A percentile compares a stretch with the other conserved stretches of the same genome.
These are phyloP conservation scores for Phocoena phocoena DNA, from an alignment of 2,113 vertebrate genomes.

Conservation along the genomic window DNA sequence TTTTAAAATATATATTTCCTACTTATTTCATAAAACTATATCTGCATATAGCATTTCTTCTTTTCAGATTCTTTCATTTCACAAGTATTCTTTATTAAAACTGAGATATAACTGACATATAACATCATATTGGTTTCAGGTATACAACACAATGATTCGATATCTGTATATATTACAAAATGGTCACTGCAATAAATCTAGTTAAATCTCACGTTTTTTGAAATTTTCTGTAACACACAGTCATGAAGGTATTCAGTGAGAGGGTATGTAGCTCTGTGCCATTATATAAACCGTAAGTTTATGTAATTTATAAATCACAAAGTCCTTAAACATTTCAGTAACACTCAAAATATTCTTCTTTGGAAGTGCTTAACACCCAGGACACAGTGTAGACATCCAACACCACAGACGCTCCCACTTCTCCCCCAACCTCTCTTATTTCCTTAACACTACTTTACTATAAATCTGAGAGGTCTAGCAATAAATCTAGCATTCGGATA, in stretches of 20 bases:
- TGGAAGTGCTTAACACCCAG: background rate
- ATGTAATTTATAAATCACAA: background rate
- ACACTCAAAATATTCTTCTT: background rate
- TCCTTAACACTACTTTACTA: constrained; percentile 9
- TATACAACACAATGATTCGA: background rate
- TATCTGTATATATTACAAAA: background rate
- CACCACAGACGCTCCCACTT: background rate
- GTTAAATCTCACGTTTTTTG: background rate
- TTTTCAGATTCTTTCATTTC: background rate
- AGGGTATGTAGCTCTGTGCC: background rate
- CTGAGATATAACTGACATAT: background rate
- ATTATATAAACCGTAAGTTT: background rate
- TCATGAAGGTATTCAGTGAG: background rate
- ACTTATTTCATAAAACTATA: background rate
- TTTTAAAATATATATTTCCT: background rate
- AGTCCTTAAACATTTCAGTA: background rate
- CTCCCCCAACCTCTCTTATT: background rate
- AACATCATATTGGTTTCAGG: background rate
- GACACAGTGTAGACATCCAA: background rate
- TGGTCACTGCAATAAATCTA: background rate
- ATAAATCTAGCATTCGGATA: constrained; percentile 3
- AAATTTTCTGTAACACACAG: constrained; percentile 23
- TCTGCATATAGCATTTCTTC: background rate
- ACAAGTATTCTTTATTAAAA: background rate
- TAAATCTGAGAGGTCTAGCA: background rate